Conservation (phyloP, 2,888 invertebrate genomes). For the Mayetiola destructor region DNA sequence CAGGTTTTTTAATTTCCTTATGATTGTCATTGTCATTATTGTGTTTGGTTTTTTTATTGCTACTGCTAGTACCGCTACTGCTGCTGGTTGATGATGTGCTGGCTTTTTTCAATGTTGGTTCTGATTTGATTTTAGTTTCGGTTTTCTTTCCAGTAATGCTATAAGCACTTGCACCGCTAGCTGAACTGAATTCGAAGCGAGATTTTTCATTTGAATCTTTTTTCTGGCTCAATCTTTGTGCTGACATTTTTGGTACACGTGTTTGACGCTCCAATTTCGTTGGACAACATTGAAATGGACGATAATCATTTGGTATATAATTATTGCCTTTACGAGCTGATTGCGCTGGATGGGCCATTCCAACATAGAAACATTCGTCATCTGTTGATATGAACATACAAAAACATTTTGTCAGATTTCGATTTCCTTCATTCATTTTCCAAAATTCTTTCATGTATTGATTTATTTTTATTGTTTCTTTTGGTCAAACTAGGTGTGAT, state of each 20-base stretch:
- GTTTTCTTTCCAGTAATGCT: too few relatives aligned
- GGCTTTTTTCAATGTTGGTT: conserved; percentile 17
- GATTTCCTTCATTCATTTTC: neutral
- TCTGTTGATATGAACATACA: conserved; percentile 51
- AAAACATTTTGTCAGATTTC: conserved; percentile 70
- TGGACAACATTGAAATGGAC: conserved; percentile 87
- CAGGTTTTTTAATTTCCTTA: conserved; percentile 35
- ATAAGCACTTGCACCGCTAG: too few relatives aligned
- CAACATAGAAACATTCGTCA: conserved; percentile 95
- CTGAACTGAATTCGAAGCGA: conserved; percentile 21
- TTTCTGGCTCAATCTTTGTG: conserved; percentile 32
- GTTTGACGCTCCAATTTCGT: conserved; percentile 64
- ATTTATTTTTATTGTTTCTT: neutral
- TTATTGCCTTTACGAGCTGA: conserved; percentile 32
- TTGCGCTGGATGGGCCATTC: conserved; percentile 64
- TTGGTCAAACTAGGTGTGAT: neutral
- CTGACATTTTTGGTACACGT: conserved; percentile 63
- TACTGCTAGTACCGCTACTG: conserved; percentile 18
- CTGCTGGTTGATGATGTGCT: conserved; percentile 18
- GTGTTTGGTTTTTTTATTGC: neutral
- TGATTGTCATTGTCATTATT: conserved; percentile 21
- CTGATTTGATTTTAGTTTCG: conserved; percentile 19
- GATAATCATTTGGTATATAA: conserved; percentile 48
- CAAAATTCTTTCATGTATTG: neutral
- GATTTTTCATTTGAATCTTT: conserved; percentile 21